phyloP scores from a whole-genome alignment of 2,797 vertebrate species.

The Pitangus sulphuratus region DNA sequence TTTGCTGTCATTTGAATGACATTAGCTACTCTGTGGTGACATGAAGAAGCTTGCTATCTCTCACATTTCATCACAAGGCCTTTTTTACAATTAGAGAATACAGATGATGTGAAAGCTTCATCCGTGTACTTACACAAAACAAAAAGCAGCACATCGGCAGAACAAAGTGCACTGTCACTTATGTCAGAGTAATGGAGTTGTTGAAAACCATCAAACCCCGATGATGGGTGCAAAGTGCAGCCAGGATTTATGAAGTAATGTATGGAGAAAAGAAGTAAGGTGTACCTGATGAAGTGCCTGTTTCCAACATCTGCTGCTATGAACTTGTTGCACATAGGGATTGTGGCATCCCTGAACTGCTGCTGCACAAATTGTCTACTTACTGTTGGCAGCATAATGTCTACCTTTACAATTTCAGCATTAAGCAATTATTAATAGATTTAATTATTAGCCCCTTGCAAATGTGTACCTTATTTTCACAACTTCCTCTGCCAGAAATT shows the following conservation, averaged over 20 bases:
- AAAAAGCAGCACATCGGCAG: neutral
- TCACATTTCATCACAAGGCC: neutral
- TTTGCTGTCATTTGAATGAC: neutral
- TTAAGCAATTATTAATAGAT: neutral
- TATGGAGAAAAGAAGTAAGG: neutral
- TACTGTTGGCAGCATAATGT: neutral
- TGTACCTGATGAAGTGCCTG: neutral
- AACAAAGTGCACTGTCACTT: neutral
- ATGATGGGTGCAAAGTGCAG: neutral
- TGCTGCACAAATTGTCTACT: neutral
- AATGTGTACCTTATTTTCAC: neutral
- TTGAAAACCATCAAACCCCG: neutral
- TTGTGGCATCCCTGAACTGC: neutral
- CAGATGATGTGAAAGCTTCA: neutral
- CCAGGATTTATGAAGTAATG: neutral
- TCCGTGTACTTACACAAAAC: neutral
- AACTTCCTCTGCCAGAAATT: neutral
- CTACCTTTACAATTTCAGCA: neutral
- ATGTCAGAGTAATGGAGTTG: neutral
- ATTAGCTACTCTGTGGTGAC: neutral
- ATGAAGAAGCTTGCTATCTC: neutral
- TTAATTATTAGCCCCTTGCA: neutral
- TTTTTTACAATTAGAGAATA: neutral
- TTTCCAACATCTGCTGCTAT: neutral
- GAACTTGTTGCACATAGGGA: neutral